Base-by-base conservation (phyloP, 2,888 invertebrate species). In the Acanthosoma haemorrhoidale region DNA sequence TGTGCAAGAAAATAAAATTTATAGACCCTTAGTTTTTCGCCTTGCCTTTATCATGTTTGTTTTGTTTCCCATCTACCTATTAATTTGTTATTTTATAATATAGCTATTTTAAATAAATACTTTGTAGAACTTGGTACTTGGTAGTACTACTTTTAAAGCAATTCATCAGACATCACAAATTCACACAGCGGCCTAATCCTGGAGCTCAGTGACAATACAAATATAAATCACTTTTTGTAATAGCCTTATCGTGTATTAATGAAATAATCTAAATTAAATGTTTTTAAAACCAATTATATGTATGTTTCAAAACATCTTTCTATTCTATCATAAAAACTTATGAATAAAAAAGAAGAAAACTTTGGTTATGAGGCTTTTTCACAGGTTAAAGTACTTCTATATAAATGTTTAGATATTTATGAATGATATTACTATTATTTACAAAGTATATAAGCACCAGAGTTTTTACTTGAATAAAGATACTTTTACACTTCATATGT, bases 141-240 rank as follows among this genome's bases (percentile, higher is more conserved):
- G 57, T 21, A 5, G 25, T 21, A 41, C 16, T 16, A 39, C 39
- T 13, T 64, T 16, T 18, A 39, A 29, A n/a, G 39, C 38, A 61
- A 9, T 61, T 21, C 41, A 31, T 64, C 31, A 51, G 57, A 67
- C 16, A 57, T 67, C 57, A 67, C 67, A 67, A 16, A 41, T 61
- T 25, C 64, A 64, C 64, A 31, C 38, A 15, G 39, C 64, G 68
- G 68, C 68, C 68, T 68, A 68, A 68, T 58, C 36, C 58, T 59
- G 59, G 39, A 68, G 68, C 68, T 68, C 68, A 59, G 68, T 59
- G 68, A 68, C 68, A 68, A 68, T 68, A 68, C 51, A 68, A 59
- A 68, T 29, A 18, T 59, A 59, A 68, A 59, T 68, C 68, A 68
- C 59, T 57, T 68, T 68, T 39, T 68, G 59, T 58, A 59, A 31